Evolutionary conservation across 64 coral and sea anemone species (phyloP).

Genomic region (Montipora foliosa): DNA sequence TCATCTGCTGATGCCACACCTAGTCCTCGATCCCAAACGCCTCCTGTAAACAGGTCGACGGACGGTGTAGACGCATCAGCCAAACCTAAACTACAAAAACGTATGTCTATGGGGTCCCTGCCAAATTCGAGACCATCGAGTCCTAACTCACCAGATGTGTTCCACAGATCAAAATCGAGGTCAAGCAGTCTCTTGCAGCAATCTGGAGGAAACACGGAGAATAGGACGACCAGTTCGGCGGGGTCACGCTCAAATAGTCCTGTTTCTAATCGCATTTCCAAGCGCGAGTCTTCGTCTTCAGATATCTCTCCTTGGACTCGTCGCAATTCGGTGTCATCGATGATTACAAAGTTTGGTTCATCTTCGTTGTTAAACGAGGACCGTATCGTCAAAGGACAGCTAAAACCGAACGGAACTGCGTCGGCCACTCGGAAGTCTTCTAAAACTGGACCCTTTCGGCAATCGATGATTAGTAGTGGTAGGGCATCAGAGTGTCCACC

Average conservation of each 20-base stretch:
- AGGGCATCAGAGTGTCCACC: neutral
- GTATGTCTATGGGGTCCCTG: neutral
- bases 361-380: slow-evolving; percentile 81
- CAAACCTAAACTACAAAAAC: neutral
- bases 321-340: slow-evolving; percentile 67
- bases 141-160: neutral
- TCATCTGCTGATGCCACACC: neutral
- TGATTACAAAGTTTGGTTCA: slow-evolving; percentile 82
- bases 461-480: slow-evolving; percentile 12
- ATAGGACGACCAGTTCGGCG: slow-evolving; percentile 57
- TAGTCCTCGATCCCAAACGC: slow-evolving; percentile 2
- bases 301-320: slow-evolving; percentile 7
- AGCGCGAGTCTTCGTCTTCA: slow-evolving; percentile 77
- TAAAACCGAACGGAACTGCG: slow-evolving; percentile 42
- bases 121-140: slow-evolving; percentile 9
- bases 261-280: slow-evolving; percentile 80
- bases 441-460: slow-evolving; percentile 74
- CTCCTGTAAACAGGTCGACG: slow-evolving; percentile 5
- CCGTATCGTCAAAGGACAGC: slow-evolving; percentile 69
- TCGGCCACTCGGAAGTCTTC: neutral
- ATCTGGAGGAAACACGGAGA: neutral
- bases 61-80: neutral
- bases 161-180: slow-evolving; percentile 21
- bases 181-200: slow-evolving; percentile 9
- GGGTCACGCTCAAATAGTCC: slow-evolving; percentile 80